Evolutionary conservation across 2,113 vertebrate genomes (phyloP).

Genomic region (Atlantisia rogersi): DNA sequence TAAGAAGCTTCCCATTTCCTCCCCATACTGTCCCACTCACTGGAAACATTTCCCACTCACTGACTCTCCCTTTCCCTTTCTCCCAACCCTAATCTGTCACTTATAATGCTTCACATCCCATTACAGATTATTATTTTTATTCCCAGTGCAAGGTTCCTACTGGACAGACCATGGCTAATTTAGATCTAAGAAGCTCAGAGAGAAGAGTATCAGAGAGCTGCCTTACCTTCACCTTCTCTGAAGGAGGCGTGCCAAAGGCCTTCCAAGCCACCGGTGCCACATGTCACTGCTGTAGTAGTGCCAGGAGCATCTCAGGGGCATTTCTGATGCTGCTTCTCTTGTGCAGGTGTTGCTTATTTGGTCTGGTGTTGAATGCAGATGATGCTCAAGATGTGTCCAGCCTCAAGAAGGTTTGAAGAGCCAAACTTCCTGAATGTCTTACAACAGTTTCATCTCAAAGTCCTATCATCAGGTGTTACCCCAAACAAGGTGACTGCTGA

Average conservation of each 20-base stretch:
- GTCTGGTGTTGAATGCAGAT: neutral
- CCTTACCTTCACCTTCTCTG: conserved; percentile 59
- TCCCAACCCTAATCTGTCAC: neutral
- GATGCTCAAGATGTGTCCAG: neutral
- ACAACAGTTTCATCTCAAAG: neutral
- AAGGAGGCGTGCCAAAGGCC: neutral
- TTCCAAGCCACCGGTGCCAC: neutral
- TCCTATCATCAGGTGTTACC: neutral
- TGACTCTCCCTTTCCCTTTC: neutral
- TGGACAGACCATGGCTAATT: neutral
- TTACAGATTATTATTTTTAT: neutral
- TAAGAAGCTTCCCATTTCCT: neutral
- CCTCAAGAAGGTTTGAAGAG: neutral
- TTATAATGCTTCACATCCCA: neutral
- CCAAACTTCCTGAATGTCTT: neutral
- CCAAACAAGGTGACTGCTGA: neutral
- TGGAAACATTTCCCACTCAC: neutral
- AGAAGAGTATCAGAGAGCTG: neutral
- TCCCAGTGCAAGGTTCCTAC: neutral
- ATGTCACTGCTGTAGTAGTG: neutral
- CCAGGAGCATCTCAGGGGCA: neutral
- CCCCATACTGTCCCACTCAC: neutral
- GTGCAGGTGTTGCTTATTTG: neutral
- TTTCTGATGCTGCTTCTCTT: neutral
- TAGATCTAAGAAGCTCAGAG: neutral